These are phyloP conservation scores for Sclerurus mexicanus DNA, from an alignment of 2,113 vertebrate genomes.

Conservation along the genomic window DNA sequence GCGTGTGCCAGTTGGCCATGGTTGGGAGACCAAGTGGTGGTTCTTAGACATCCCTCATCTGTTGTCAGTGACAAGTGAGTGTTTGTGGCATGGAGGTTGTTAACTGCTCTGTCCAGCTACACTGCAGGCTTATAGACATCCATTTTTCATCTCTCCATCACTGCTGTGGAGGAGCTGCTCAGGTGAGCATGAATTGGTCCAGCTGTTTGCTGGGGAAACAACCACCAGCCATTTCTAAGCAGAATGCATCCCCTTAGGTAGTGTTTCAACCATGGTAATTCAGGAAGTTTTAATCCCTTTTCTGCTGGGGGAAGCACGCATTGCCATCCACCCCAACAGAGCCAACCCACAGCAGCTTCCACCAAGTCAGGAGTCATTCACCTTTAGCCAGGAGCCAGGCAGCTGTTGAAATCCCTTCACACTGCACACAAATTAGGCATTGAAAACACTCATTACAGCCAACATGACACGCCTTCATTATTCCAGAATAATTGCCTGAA, in stretches of 20 bases:
- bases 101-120: background rate
- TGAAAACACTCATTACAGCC: slow-evolving; percentile 51
- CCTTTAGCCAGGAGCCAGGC: slow-evolving; percentile 33
- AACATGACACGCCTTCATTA: slow-evolving; percentile 50
- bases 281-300: slow-evolving; percentile 28
- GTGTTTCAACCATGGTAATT: background rate
- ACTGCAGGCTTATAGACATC: background rate
- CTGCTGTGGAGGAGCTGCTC: background rate
- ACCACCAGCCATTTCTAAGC: background rate
- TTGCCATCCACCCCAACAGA: background rate
- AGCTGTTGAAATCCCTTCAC: slow-evolving; percentile 13
- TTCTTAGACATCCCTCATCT: background rate
- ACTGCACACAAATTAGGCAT: slow-evolving; percentile 18
- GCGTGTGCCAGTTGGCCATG: fast-evolving
- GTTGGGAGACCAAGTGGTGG: background rate
- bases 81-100: background rate
- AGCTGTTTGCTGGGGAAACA: background rate
- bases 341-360: slow-evolving; percentile 7
- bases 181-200: background rate
- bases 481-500: slow-evolving; percentile 50
- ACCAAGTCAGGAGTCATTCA: background rate
- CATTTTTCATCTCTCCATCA: background rate
- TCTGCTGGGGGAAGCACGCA: background rate
- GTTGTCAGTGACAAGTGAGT: background rate
- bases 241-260: background rate